phyloP scores from a whole-genome alignment of 2,113 vertebrate species.

The Eidolon helvum region DNA sequence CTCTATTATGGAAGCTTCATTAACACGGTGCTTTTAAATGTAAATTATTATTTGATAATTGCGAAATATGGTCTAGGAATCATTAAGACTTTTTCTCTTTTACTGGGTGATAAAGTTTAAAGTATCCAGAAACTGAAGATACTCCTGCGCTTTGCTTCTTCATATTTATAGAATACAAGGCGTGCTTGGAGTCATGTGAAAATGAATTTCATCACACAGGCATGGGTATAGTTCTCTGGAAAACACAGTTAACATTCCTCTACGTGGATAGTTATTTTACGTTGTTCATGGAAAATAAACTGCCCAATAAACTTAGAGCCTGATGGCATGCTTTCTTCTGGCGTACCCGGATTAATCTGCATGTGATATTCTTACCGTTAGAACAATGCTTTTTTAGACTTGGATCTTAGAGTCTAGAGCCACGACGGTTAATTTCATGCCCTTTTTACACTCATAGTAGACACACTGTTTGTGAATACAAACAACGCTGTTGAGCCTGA shows the following conservation, averaged over 20 bases:
- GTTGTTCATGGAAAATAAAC: not conserved
- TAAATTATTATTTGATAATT: slow-evolving; percentile 65
- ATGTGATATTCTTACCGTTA: not conserved
- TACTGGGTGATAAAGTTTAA: not conserved
- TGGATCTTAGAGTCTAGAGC: no score
- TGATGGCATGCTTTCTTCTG: not conserved
- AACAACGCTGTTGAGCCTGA: not conserved
- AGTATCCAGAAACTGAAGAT: not conserved
- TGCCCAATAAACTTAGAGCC: not conserved
- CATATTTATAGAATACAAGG: not conserved
- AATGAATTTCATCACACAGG: not conserved
- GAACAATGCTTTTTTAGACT: not conserved
- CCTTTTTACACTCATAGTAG: not conserved
- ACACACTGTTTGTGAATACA: not conserved
- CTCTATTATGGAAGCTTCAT: slow-evolving; percentile 66
- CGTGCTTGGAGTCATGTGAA: not conserved
- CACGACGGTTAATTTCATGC: not conserved
- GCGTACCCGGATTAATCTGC: not conserved
- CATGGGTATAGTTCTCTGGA: not conserved
- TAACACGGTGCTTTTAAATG: slow-evolving; percentile 67
- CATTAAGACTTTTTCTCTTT: not conserved
- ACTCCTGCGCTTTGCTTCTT: not conserved
- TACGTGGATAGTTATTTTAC: not conserved
- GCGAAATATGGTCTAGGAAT: slow-evolving; percentile 50
- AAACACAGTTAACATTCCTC: not conserved